Percentiles rank a stretch among this genome's conserved stretches.
These are phyloP conservation scores for Manis javanica DNA, from an alignment of 2,797 vertebrate species.

Conservation along the genomic window DNA sequence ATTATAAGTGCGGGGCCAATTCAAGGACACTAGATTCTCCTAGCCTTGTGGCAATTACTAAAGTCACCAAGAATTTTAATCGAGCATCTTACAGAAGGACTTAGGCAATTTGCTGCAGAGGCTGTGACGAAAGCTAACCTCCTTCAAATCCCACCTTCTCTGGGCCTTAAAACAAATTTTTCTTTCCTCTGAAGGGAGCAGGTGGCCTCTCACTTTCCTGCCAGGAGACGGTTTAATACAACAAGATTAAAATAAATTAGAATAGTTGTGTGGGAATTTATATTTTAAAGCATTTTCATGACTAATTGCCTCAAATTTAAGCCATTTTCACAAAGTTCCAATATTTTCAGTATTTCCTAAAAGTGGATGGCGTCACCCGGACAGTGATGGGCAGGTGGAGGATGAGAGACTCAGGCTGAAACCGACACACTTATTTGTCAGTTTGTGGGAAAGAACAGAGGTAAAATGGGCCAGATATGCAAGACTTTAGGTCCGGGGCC, in stretches of 20 bases:
- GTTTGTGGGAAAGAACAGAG: neutral
- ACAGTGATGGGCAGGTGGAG: neutral
- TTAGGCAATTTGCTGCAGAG: conserved; percentile 58
- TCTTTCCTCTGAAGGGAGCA: conserved; percentile 55
- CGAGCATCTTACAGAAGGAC: conserved; percentile 66
- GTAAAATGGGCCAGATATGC: neutral
- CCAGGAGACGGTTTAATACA: conserved; percentile 48
- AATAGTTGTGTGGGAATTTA: conserved; percentile 4
- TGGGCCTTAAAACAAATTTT: neutral
- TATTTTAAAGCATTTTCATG: neutral
- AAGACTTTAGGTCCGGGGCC: neutral
- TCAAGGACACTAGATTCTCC: conserved; percentile 76
- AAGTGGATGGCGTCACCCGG: neutral
- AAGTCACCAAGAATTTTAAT: conserved; percentile 82
- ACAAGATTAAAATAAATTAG: conserved; percentile 39
- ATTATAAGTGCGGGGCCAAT: conserved; percentile 65
- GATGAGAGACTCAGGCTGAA: neutral
- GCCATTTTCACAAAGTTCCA: neutral
- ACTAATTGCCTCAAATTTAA: neutral
- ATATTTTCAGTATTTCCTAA: conserved; percentile 3
- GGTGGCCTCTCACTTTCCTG: conserved; percentile 18
- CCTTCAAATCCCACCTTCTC: neutral
- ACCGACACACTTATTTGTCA: neutral
- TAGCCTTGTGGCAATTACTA: conserved; percentile 59
- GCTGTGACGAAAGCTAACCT: neutral